Percentiles rank a stretch among this genome's conserved stretches.
Conservation (phyloP, 2,797 vertebrate species). For the Pipistrellus kuhlii region DNA sequence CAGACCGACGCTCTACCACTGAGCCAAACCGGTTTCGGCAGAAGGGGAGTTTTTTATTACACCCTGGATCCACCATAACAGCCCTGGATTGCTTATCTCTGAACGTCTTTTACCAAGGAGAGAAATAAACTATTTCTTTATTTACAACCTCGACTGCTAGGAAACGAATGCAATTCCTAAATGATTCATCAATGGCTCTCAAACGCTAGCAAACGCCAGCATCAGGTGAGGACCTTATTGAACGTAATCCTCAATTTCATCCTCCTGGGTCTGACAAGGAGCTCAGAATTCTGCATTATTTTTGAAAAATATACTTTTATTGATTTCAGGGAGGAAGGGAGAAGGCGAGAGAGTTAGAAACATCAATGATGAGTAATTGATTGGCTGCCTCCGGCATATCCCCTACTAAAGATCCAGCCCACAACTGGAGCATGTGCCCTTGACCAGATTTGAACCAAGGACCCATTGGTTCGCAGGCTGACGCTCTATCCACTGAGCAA, state of each 20-base stretch:
- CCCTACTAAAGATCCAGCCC: not conserved
- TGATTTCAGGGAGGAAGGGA: too few relatives aligned
- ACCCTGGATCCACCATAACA: not conserved
- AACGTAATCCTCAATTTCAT: not conserved
- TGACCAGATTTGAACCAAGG: not conserved
- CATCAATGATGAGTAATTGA: not conserved
- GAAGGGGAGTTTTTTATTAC: not conserved
- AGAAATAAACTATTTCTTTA: conserved; percentile 3
- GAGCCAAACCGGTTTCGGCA: too few relatives aligned
- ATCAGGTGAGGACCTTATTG: not conserved
- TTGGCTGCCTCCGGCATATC: not conserved
- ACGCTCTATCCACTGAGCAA: not conserved
- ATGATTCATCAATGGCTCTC: not conserved
- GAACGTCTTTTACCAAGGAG: not conserved
- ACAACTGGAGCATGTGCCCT: not conserved
- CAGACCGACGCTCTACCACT: too few relatives aligned
- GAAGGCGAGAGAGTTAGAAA: too few relatives aligned
- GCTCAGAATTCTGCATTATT: not conserved
- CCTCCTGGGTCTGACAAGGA: not conserved
- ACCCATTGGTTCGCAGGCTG: not conserved
- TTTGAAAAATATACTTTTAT: not conserved
- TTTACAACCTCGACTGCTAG: not conserved
- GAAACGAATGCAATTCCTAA: not conserved
- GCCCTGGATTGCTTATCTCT: not conserved
- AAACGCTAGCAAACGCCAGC: not conserved